These are phyloP conservation scores for Orgyia antiqua DNA, from an alignment of 2,888 invertebrate genomes.

Conservation along the genomic window DNA sequence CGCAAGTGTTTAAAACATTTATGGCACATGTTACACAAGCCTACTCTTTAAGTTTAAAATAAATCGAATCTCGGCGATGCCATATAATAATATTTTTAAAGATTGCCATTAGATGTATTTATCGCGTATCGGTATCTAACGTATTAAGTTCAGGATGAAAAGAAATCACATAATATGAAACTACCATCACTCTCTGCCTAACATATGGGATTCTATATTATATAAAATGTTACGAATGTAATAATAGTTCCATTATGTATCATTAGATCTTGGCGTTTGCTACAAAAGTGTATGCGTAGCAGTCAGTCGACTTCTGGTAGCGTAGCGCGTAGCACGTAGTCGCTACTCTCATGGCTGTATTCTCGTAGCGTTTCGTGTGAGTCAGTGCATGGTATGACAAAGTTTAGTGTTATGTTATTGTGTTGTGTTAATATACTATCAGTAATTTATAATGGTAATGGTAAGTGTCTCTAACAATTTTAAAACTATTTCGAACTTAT, in stretches of 20 bases:
- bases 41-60: too few relatives aligned
- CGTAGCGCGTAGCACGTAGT: conserved; percentile 35
- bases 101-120: too few relatives aligned
- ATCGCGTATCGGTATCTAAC: too few relatives aligned
- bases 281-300: conserved; percentile 20
- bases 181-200: too few relatives aligned
- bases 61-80: too few relatives aligned
- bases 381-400: conserved; percentile 19
- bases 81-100: too few relatives aligned
- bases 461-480: conserved; percentile 5
- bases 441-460: conserved; percentile 6
- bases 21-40: too few relatives aligned
- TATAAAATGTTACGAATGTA: conserved; percentile 16
- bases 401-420: conserved; percentile 20
- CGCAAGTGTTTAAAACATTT: too few relatives aligned
- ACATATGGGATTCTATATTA: too few relatives aligned
- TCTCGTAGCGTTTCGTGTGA: conserved; percentile 13
- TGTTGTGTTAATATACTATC: conserved; percentile 14
- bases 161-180: too few relatives aligned
- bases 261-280: conserved; percentile 5
- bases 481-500: too few relatives aligned
- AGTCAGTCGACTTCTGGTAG: conserved; percentile 32
- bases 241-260: conserved; percentile 17
- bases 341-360: conserved; percentile 15
- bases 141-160: too few relatives aligned